Base-by-base conservation (phyloP, 2,888 invertebrate species). In the Synergus laeviventris region DNA sequence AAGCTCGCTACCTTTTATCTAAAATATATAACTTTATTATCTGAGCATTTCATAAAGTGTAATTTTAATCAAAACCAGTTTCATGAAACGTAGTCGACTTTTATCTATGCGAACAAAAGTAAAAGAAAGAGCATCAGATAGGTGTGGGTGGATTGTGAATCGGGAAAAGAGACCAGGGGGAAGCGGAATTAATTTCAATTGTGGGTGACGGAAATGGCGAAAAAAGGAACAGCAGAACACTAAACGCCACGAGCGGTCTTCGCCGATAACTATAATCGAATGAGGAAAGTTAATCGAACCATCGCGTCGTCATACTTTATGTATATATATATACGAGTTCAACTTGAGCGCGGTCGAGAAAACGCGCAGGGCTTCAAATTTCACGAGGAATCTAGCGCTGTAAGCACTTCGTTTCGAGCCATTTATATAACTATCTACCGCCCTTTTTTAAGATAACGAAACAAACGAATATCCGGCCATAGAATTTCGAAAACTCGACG, bases 231-330 rank as follows among this genome's bases (percentile, higher is more conserved):
- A 70, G 70, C 70, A 49, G 45, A 70, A 49, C 31, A 45, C 49
- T 70, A 70, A 70, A 70, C 49, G 70, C 49, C 70, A 70, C 70
- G 70, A 49, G 70, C 70, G 70, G 70, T 31, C 70, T 42, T 61
- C 36, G 38, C 60, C 49, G 38, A 60, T 75, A 74, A 74, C 73
- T 61, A 70, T 82, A 79, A 82, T 81, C 75, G 76, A 74, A 75
- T 81, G 39, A 78, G 73, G 73, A 66, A 78, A 82, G 75, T 83
- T 77, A 74, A 75, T 78, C 56, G 78, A 78, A 75, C 14, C 36
- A 62, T 59, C 49, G 56, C 36, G 60, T 59, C 49, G 56, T 24
- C 16, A 54, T 70, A 31, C 70, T 70, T 70, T 70, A 70, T 70
- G 45, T 24, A 70, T 56, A 56, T 70, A 70, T 70, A 66, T 42